Evolutionary conservation across 2,797 vertebrate species (phyloP).

Genomic region (Anguilla marmorata): DNA sequence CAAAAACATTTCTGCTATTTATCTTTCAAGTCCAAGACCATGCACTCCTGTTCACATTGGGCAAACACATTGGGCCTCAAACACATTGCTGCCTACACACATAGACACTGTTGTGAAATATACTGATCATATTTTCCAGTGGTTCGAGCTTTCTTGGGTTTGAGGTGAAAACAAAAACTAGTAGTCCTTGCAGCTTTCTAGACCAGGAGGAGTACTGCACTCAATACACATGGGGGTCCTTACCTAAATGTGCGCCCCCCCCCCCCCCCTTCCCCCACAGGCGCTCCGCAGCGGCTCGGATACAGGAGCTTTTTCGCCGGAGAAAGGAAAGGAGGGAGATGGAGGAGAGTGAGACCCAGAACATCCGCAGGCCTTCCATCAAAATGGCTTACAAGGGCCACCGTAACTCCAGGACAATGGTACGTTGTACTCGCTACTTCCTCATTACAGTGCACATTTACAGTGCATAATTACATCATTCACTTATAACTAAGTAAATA

Average conservation of each 20-base stretch:
- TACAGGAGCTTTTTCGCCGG: conserved; percentile 94
- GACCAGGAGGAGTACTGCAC: too few relatives aligned
- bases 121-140: too few relatives aligned
- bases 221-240: neutral
- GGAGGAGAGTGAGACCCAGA: conserved; percentile 93
- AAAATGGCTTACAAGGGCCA: conserved; percentile 98
- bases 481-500: too few relatives aligned
- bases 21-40: neutral
- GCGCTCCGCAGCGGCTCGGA: conserved; percentile 93
- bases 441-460: neutral
- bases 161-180: too few relatives aligned
- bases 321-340: conserved; percentile 95
- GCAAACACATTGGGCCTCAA: neutral
- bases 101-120: too few relatives aligned
- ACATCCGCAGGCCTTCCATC: conserved; percentile 88
- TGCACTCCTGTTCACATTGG: neutral
- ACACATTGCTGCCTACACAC: too few relatives aligned
- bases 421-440: conserved; percentile 52
- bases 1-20: neutral
- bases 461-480: too few relatives aligned
- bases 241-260: neutral
- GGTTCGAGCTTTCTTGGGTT: too few relatives aligned
- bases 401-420: conserved; percentile 98
- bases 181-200: too few relatives aligned
- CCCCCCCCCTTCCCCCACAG: conserved; percentile 59